Base-by-base conservation (phyloP, 2,113 vertebrate genomes). In the Megalops atlanticus region DNA sequence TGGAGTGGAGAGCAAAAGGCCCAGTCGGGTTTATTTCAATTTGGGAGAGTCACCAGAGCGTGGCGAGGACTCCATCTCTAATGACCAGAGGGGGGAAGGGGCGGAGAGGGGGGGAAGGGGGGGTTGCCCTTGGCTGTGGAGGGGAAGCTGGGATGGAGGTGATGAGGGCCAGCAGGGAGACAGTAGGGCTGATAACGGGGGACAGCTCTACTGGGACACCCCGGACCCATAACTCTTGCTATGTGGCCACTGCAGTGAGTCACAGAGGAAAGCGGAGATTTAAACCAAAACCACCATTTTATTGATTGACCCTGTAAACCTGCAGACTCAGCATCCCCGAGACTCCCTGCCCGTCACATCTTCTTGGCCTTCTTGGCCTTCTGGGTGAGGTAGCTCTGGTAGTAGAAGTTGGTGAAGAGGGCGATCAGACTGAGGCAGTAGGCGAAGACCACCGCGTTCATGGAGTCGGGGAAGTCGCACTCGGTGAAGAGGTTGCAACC, bases 21-120 rank as follows among this genome's bases (percentile, higher is more conserved):
- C 84, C 87, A 85, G 85, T 86, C 82, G 89, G 91, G 90, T 93
- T 93, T 92, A 90, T 91, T 93, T 93, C 92, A 93, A 92, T 89
- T 93, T 93, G 91, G 89, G 84, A 88, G 86, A 88, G 91, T 90
- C 90, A 81, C 87, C 87, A 89, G 92, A 93, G 91, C 91, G 88
- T 88, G 88, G 84, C 89, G 86, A 88, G 89, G 90, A 90, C 88
- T 88, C 89, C 84, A 87, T 88, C 88, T 91, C 87, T 92, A 93
- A 93, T 92, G 92, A 91, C 89, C 83, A 85, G 40, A 36, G 89
- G 91, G 90, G 92, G 88, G 45, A 79, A 90, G 91, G 90, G 80
- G 78, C 84, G 83, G 85, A 80, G 88, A 84, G 84, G 85, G 88
- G 87, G 90, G 84, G 85, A 41, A 85, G 83, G 85, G 84, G 90